Percentiles rank a stretch among this genome's conserved stretches.
Conservation (phyloP, 2,113 vertebrate species). For the Coracopsis vasa region DNA sequence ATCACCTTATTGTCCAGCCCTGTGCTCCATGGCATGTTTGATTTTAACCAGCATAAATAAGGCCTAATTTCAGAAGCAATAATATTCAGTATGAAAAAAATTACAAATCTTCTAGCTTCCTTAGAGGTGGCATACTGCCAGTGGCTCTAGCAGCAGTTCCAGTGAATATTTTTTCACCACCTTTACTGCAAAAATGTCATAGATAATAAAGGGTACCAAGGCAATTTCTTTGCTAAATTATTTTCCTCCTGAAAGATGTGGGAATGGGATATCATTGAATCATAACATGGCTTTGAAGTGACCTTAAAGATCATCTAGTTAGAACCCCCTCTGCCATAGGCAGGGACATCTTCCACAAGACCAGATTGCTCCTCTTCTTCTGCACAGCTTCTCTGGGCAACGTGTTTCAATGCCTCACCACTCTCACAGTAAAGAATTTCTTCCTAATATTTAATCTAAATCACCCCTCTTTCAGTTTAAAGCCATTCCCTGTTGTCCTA, state of each 20-base stretch:
- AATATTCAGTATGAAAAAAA: background rate
- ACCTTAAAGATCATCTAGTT: background rate
- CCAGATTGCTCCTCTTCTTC: background rate
- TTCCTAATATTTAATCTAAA: background rate
- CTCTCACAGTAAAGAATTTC: background rate
- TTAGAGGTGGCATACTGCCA: background rate
- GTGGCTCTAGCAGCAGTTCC: background rate
- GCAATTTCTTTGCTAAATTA: background rate
- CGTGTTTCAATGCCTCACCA: background rate
- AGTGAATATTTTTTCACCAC: background rate
- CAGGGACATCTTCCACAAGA: background rate
- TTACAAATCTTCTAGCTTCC: background rate
- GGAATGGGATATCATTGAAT: background rate
- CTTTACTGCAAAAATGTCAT: background rate
- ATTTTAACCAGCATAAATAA: background rate
- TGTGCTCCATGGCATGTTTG: background rate
- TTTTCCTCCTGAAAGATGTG: background rate
- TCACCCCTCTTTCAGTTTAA: background rate
- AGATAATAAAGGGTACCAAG: background rate
- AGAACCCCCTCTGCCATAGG: background rate
- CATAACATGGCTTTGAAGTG: background rate
- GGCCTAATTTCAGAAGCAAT: background rate
- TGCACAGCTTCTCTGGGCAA: background rate
- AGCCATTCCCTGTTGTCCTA: background rate
- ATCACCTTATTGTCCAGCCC: background rate